These are phyloP conservation scores for Catalaphyllia jardinei DNA, from an alignment of 64 coral and sea anemone species.

Conservation along the genomic window DNA sequence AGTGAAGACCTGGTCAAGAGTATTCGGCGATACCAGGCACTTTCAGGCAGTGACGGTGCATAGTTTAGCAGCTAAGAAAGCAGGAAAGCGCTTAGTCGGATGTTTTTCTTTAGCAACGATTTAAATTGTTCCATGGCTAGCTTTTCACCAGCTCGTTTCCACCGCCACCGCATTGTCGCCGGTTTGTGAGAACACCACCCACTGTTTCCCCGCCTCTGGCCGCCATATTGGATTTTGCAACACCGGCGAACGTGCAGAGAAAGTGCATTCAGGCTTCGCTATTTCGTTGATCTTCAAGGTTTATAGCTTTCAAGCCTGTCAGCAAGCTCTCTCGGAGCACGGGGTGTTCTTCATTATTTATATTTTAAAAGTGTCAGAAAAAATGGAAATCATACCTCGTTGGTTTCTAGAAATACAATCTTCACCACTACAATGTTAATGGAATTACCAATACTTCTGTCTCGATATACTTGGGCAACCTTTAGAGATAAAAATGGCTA, in stretches of 20 bases:
- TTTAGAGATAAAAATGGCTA: not conserved
- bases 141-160: not conserved
- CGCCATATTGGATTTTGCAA: not conserved
- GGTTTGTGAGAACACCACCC: not conserved
- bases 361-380: not conserved
- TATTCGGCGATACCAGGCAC: too few species aligned
- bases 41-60: too few species aligned
- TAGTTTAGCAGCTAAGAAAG: too few species aligned
- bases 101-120: too few species aligned
- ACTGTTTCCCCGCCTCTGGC: not conserved
- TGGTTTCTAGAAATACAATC: slow-evolving; percentile 57
- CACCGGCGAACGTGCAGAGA: not conserved
- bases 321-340: too few species aligned
- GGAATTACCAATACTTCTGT: slow-evolving; percentile 73
- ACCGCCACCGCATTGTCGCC: not conserved
- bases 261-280: too few species aligned
- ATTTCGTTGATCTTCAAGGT: too few species aligned
- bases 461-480: slow-evolving; percentile 77
- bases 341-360: too few species aligned
- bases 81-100: too few species aligned
- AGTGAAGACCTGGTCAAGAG: too few species aligned
- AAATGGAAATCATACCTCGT: slow-evolving; percentile 46
- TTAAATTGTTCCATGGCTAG: too few species aligned
- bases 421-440: slow-evolving; percentile 88
- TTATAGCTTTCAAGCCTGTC: too few species aligned